A percentile compares a stretch with the other conserved stretches of the same genome.
Conservation (phyloP, 2,888 invertebrate genomes). For the Malacosoma neustria region DNA sequence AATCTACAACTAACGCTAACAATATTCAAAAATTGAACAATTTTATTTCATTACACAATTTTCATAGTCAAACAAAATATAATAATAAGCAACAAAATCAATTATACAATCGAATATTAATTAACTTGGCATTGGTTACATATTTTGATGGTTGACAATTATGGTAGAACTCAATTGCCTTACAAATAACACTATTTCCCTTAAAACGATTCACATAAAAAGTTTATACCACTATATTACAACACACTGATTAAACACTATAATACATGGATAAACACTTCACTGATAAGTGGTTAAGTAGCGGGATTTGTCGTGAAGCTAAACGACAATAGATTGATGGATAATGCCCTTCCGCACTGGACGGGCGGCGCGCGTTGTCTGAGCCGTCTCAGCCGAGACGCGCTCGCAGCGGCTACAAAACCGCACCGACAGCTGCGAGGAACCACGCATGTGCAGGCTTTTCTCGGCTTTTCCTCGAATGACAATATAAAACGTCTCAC, state of each 20-base stretch:
- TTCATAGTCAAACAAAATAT: too few relatives aligned
- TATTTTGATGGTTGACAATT: conserved; percentile 25
- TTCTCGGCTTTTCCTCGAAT: conserved; percentile 46
- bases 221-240: background rate
- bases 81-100: too few relatives aligned
- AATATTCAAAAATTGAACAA: too few relatives aligned
- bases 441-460: conserved; percentile 62
- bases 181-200: conserved; percentile 35
- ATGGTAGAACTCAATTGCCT: conserved; percentile 32
- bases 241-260: background rate
- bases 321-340: conserved; percentile 17
- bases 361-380: conserved; percentile 50
- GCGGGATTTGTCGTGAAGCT: conserved; percentile 9
- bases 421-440: conserved; percentile 17
- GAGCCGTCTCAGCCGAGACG: conserved; percentile 36
- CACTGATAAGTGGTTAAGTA: conserved; percentile 3
- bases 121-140: conserved; percentile 50
- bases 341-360: conserved; percentile 45
- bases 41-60: too few relatives aligned
- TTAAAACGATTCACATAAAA: conserved; percentile 20
- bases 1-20: too few relatives aligned
- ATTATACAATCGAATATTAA: conserved; percentile 6
- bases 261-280: conserved; percentile 2
- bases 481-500: conserved; percentile 32
- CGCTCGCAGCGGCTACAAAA: conserved; percentile 27